Base-by-base conservation (phyloP, 2,888 invertebrate genomes). In the Pheosia gnoma region DNA sequence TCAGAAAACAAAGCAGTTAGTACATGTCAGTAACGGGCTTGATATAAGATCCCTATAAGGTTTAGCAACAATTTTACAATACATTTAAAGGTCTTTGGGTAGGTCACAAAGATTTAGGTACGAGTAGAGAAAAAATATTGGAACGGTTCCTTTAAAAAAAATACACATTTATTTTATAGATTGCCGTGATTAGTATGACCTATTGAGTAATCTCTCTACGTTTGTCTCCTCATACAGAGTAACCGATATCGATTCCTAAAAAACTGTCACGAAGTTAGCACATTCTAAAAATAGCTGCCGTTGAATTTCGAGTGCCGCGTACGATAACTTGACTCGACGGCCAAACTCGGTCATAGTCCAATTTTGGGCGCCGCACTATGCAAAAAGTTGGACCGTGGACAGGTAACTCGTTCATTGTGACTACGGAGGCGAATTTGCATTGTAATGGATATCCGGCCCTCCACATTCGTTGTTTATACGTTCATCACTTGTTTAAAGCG, bases 321-420 rank as follows among this genome's bases (percentile, higher is more conserved):
- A 60, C 62, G 55, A 66, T 65, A 69, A 70, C 74, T 76, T 68
- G 63, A 67, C 72, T 76, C 59, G 70, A 67, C 71, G 67, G 72
- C 77, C 74, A 79, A 88, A 88, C 81, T 82, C 84, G 83, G 86
- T 80, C 86, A 79, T 78, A 81, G 84, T 87, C 83, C 85, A 88
- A 89, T 88, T 89, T 85, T 77, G 79, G 81, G 79, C 77, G 77
- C 72, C 77, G 65, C 80, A 84, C 85, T 84, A 78, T 76, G 78
- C 85, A 90, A 92, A 92, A 91, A 89, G 86, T 89, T 86, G 75
- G 81, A 65, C 73, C 72, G 77, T 72, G 80, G 81, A 79, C 83
- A 88, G 88, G 88, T 89, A 87, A 83, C 86, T 82, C 82, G 84
- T 85, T 85, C 84, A 86, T 85, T 88, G 88, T 85, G 85, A 85